These are phyloP conservation scores for Seladonia tumulorum DNA, from an alignment of 2,888 invertebrate genomes.

Conservation along the genomic window DNA sequence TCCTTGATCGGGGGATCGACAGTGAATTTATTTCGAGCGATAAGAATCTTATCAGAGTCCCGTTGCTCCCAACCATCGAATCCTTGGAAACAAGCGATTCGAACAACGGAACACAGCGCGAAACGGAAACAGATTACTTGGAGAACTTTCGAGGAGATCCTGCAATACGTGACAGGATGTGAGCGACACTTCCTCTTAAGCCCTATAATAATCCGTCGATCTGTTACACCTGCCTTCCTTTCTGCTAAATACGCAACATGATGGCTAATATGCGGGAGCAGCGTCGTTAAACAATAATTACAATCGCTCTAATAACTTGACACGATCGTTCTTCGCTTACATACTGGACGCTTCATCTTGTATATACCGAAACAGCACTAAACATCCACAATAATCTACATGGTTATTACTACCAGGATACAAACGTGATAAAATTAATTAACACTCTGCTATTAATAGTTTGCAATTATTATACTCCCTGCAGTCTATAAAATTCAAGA, in stretches of 20 bases:
- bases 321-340: neutral
- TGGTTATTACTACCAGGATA: neutral
- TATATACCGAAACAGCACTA: neutral
- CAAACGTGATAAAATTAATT: neutral
- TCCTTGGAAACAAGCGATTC: neutral
- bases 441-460: neutral
- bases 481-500: neutral
- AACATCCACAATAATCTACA: neutral
- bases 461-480: neutral
- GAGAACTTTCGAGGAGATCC: conserved; percentile 41
- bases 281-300: conserved; percentile 74
- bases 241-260: conserved; percentile 74
- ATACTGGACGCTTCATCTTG: neutral
- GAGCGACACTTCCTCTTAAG: conserved; percentile 80
- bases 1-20: neutral
- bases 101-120: conserved; percentile 27
- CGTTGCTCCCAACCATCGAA: neutral
- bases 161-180: conserved; percentile 75
- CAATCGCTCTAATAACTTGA: neutral
- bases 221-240: conserved; percentile 78
- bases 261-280: conserved; percentile 75
- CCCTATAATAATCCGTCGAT: conserved; percentile 73
- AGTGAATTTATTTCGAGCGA: neutral
- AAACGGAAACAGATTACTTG: conserved; percentile 59
- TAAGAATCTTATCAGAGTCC: neutral